These are phyloP conservation scores for Pelodytes ibericus DNA, from an alignment of 2,797 vertebrate species.

Conservation along the genomic window DNA sequence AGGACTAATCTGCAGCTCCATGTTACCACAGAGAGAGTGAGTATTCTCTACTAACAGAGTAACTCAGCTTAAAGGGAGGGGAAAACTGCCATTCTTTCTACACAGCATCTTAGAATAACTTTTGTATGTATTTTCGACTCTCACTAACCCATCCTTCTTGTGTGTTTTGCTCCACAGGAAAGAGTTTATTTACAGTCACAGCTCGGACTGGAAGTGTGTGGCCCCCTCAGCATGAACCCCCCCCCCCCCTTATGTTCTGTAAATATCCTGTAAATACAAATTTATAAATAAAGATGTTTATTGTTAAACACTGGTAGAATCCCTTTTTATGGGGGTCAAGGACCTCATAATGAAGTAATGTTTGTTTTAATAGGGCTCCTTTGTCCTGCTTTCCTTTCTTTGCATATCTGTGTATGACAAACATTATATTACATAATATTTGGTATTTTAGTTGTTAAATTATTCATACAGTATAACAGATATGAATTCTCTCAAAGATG, in stretches of 20 bases:
- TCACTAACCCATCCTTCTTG: constrained; percentile 7
- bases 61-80: not conserved
- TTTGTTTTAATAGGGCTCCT: no score
- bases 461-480: no score
- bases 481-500: no score
- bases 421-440: no score
- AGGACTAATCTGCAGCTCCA: constrained; percentile 77
- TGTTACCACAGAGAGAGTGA: constrained; percentile 71
- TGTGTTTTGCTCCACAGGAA: constrained; percentile 36
- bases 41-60: constrained; percentile 54
- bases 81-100: not conserved
- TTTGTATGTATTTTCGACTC: not conserved
- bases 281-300: constrained; percentile 53
- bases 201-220: constrained; percentile 35
- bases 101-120: not conserved
- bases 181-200: constrained; percentile 39
- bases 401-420: no score
- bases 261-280: constrained; percentile 40
- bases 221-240: constrained; percentile 4
- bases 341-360: no score
- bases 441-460: no score
- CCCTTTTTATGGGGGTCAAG: no score
- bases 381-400: no score
- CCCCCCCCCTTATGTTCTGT: not conserved
- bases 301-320: constrained; percentile 25